Conservation (phyloP, 2,113 vertebrate genomes). For the Odocoileus virginianus region DNA sequence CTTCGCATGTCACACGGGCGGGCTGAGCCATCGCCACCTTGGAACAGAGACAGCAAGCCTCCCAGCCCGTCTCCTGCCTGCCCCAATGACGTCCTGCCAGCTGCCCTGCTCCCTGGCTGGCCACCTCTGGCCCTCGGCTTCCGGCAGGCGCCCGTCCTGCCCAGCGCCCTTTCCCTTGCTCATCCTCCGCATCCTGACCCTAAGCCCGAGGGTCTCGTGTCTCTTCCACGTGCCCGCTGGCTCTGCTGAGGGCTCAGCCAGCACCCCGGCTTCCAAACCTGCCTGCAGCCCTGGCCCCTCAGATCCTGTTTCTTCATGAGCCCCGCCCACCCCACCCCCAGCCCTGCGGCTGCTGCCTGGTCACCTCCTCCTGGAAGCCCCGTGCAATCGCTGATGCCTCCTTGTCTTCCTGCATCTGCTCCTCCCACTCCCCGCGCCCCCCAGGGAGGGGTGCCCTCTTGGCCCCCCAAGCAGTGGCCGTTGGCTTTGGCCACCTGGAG, state of each 20-base stretch:
- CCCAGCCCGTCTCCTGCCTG: neutral
- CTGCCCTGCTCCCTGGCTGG: neutral
- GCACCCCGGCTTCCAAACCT: neutral
- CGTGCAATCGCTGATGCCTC: neutral
- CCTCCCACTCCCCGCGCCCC: neutral
- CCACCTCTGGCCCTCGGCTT: too few relatives aligned
- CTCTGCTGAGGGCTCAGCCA: neutral
- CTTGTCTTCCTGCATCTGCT: neutral
- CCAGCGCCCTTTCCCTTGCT: fast-evolving
- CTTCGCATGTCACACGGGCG: fast-evolving
- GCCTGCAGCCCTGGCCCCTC: neutral
- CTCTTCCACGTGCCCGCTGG: fast-evolving
- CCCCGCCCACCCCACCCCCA: fast-evolving
- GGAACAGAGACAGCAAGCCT: neutral
- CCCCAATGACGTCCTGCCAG: neutral
- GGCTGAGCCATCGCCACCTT: neutral
- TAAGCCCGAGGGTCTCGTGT: neutral
- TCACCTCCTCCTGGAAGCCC: neutral
- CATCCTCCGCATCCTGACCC: neutral
- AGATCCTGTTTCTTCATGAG: too few relatives aligned
- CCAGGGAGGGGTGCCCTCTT: neutral
- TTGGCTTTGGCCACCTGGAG: neutral
- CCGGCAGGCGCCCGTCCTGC: neutral
- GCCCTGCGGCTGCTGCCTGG: neutral
- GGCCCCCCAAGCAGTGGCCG: neutral